Evolutionary conservation across 2,113 vertebrate genomes (phyloP), one percentile per base, ranked within the genome.

Genomic region (Megaceryle maxima): DNA sequence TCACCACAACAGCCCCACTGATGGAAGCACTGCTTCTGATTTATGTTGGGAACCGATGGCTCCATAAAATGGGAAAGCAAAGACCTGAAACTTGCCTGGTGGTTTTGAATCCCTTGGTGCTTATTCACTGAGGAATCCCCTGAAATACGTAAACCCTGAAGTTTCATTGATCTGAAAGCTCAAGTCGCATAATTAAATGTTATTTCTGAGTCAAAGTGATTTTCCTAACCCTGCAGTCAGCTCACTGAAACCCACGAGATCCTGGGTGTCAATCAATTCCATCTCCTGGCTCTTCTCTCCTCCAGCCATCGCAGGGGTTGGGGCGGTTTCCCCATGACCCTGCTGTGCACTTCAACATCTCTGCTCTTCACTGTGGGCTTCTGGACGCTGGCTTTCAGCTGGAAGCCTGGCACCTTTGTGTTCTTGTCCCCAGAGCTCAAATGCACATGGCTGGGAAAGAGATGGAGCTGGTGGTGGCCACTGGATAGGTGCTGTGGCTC

Each of bases 251-350:
- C 33, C 51, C 7, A 0, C 4, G 2, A 37, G 53, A 31, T 19
- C 28, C 50, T 13, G 20, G 8, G 17, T 1, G 26, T 46, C 37
- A 3, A 3, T 7, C 53, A 5, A 37, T 46, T 50, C 22, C 29
- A 5, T 3, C 64, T 21, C 73, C 17, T 5, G 39, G 22, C 20
- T 76, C 6, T 70, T 48, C 28, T 25, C 13, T 28, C 17, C 48
- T 53, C 46, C 76, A 37, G 13, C 22, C 28, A 0, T 4, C 4
- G 0, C 50, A 0, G 2, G 68, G 41, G 53, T 29, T 60, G 1
- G 4, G 3, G 5, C 1, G 3, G 1, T 67, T 94, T 37, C 66
- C 44, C 56, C 3, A 0, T 1, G 43, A 8, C 24, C 70, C 25
- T 16, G 35, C 41, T 5, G 0, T 6, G 35, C 26, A 6, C 43